These are phyloP conservation scores for Solenopsis fugax DNA, from an alignment of 1,140 invertebrate species.

Conservation along the genomic window DNA sequence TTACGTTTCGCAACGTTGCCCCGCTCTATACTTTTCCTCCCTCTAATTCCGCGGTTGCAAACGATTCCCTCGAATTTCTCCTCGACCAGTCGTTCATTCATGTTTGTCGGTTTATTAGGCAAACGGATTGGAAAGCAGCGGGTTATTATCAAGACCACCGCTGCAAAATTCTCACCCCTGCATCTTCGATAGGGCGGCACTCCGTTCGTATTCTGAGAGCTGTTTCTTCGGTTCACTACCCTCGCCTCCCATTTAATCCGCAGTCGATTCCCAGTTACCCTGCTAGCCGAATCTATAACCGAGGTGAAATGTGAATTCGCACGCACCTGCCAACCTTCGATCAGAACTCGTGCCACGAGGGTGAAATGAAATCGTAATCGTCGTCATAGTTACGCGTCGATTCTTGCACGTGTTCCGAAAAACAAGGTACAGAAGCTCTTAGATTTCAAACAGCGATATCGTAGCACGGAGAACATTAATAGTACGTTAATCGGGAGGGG, in stretches of 20 bases:
- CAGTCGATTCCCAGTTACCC: constrained; percentile 12
- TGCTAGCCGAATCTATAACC: background rate
- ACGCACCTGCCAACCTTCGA: constrained; percentile 60
- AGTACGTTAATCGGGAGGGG: background rate
- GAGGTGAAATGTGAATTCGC: constrained; percentile 38
- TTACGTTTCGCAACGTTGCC: constrained; percentile 24
- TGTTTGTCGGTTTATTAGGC: constrained; percentile 68
- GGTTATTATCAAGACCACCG: constrained; percentile 70
- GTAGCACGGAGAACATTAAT: background rate
- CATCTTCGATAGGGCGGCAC: constrained; percentile 2
- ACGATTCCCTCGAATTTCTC: constrained; percentile 32
- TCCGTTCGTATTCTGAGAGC: constrained; percentile 28
- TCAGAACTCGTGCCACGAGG: constrained; percentile 46
- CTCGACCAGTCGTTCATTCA: constrained; percentile 36
- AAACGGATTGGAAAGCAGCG: constrained; percentile 70
- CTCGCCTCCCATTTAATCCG: constrained; percentile 43
- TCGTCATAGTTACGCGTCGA: constrained; percentile 43
- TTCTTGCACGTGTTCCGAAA: constrained; percentile 5
- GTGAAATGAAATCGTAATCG: constrained; percentile 51
- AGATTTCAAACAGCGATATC: constrained; percentile 11
- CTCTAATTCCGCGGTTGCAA: constrained; percentile 42
- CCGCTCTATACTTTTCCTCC: constrained; percentile 5
- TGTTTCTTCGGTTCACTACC: constrained; percentile 60
- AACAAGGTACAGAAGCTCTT: background rate
- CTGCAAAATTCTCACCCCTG: constrained; percentile 48